phyloP scores from a whole-genome alignment of 2,888 invertebrate genomes.

The Ectropis crepuscularia region DNA sequence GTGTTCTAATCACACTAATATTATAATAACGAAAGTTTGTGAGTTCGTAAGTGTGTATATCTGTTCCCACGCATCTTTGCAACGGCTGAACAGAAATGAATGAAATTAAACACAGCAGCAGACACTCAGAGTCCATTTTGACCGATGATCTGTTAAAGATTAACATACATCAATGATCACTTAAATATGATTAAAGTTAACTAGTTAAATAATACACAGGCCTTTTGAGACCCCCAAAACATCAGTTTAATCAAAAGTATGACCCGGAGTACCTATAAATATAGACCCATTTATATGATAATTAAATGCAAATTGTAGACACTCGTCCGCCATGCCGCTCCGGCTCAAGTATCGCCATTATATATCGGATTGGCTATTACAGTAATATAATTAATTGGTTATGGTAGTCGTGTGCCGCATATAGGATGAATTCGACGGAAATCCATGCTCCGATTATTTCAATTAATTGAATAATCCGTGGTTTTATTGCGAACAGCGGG shows the following conservation, averaged over 20 bases:
- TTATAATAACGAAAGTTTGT: too few relatives aligned
- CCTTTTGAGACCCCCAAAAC: too few relatives aligned
- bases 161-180: too few relatives aligned
- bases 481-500: not conserved
- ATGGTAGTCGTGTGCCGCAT: slow-evolving; percentile 6
- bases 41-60: too few relatives aligned
- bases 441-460: slow-evolving; percentile 33
- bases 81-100: too few relatives aligned
- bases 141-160: too few relatives aligned
- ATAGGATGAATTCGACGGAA: slow-evolving; percentile 12
- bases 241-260: not conserved
- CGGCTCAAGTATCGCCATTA: slow-evolving; percentile 12
- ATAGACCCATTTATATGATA: slow-evolving; percentile 7
- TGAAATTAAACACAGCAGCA: too few relatives aligned
- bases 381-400: slow-evolving; percentile 18
- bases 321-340: not conserved
- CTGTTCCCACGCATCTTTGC: too few relatives aligned
- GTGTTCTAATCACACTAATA: too few relatives aligned
- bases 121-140: too few relatives aligned
- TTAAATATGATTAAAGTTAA: too few relatives aligned
- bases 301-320: slow-evolving; percentile 18
- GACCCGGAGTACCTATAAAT: not conserved
- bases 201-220: too few relatives aligned
- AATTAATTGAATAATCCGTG: slow-evolving; percentile 20
- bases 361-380: slow-evolving; percentile 17